These are phyloP conservation scores for Archivesica marissinica DNA, from an alignment of 1,140 invertebrate genomes.

Conservation along the genomic window DNA sequence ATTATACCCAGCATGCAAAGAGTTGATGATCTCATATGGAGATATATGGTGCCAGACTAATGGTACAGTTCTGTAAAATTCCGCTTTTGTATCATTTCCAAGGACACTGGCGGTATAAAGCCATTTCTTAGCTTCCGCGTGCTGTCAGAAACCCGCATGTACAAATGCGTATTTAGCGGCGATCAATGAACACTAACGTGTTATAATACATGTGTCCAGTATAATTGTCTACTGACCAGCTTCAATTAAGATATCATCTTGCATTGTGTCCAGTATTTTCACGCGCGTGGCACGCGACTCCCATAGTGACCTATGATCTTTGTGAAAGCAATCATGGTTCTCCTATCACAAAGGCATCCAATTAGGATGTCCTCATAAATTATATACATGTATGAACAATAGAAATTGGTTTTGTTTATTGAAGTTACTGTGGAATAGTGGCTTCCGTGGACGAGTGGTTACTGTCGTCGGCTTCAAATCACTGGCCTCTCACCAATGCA, in stretches of 20 bases:
- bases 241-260: slow-evolving; percentile 42
- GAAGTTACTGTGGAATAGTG: too few relatives aligned
- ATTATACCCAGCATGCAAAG: too few relatives aligned
- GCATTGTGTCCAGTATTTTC: slow-evolving; percentile 14
- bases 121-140: not conserved
- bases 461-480: too few relatives aligned
- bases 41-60: too few relatives aligned
- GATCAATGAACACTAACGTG: slow-evolving; percentile 11
- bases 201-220: slow-evolving; percentile 48
- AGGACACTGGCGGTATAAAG: not conserved
- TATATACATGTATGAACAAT: not conserved
- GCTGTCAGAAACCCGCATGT: not conserved
- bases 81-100: too few relatives aligned
- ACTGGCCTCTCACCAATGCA: too few relatives aligned
- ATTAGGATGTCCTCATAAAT: not conserved
- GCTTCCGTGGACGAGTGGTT: too few relatives aligned
- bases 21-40: too few relatives aligned
- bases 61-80: too few relatives aligned
- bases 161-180: not conserved
- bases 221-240: slow-evolving; percentile 49
- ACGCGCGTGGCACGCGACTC: slow-evolving; percentile 37
- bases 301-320: slow-evolving; percentile 11
- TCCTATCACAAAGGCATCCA: not conserved
- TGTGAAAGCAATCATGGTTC: not conserved
- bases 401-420: too few relatives aligned